Conservation (phyloP, 2,113 vertebrate genomes). For the Proterorhinus semilunaris region DNA sequence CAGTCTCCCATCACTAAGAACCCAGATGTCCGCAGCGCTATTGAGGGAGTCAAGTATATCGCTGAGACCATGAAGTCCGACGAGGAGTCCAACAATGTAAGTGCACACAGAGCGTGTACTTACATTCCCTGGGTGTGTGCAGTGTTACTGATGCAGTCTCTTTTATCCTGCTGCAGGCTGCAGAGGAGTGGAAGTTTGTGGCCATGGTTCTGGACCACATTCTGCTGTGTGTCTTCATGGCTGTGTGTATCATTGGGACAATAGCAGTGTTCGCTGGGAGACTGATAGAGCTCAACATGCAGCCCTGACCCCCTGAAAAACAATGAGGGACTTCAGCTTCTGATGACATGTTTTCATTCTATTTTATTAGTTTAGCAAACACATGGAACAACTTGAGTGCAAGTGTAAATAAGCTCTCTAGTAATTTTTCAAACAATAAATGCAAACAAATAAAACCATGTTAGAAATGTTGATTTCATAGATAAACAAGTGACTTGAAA, state of each 20-base stretch:
- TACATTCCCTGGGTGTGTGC: no score
- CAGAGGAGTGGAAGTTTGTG: slow-evolving; percentile 98
- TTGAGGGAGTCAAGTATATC: slow-evolving; percentile 96
- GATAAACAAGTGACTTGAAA: no score
- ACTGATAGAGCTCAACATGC: slow-evolving; percentile 91
- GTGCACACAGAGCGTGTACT: slow-evolving; percentile 37
- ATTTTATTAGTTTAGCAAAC: not conserved
- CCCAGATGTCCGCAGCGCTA: slow-evolving; percentile 93
- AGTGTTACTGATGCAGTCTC: no score
- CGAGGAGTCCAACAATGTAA: slow-evolving; percentile 94
- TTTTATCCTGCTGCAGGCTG: slow-evolving; percentile 73
- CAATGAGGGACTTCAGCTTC: not conserved
- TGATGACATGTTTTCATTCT: not conserved
- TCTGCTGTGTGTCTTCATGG: slow-evolving; percentile 95
- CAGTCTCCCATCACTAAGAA: slow-evolving; percentile 90
- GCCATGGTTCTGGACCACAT: slow-evolving; percentile 98
- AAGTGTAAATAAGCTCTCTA: not conserved
- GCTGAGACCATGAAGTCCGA: slow-evolving; percentile 97
- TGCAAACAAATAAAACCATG: not conserved
- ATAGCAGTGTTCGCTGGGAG: slow-evolving; percentile 92
- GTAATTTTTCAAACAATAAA: not conserved
- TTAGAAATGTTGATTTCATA: not conserved
- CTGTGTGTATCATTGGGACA: slow-evolving; percentile 94
- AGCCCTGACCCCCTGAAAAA: slow-evolving; percentile 1
- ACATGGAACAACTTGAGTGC: not conserved